Conservation (phyloP, 2,888 invertebrate genomes). For the Ochlodes sylvanus region DNA sequence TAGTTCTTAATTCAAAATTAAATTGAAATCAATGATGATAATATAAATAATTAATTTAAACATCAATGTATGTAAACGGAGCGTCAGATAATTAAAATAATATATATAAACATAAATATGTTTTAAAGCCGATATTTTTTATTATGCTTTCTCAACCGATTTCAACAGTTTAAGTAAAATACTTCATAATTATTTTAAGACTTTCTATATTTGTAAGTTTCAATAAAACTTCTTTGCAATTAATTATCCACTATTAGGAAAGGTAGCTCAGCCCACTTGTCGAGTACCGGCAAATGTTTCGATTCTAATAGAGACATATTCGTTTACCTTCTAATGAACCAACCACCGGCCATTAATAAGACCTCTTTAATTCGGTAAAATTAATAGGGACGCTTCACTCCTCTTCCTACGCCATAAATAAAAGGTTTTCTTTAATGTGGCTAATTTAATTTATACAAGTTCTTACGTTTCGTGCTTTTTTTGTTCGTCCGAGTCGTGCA, state of each 20-base stretch:
- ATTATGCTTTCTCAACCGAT: too few relatives aligned
- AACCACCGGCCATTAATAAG: conserved; percentile 33
- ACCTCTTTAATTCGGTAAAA: conserved; percentile 43
- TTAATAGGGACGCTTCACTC: conserved; percentile 43
- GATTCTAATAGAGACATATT: conserved; percentile 35
- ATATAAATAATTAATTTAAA: too few relatives aligned
- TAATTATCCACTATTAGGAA: neutral
- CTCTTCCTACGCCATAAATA: conserved; percentile 42
- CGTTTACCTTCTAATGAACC: conserved; percentile 34
- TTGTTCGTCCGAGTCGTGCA: conserved; percentile 46
- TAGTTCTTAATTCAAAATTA: too few relatives aligned
- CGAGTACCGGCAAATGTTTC: conserved; percentile 22
- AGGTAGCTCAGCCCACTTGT: neutral
- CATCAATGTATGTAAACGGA: too few relatives aligned
- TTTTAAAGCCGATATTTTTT: too few relatives aligned
- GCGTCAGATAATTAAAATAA: too few relatives aligned
- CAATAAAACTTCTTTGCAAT: neutral
- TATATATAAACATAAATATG: too few relatives aligned
- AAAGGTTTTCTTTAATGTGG: conserved; percentile 44
- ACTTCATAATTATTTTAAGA: too few relatives aligned
- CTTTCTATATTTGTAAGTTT: neutral
- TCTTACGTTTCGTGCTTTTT: conserved; percentile 43
- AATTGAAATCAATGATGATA: too few relatives aligned
- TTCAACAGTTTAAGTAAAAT: too few relatives aligned
- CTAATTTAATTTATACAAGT: conserved; percentile 52